Conservation (phyloP, 2,113 vertebrate species). For the Plestiodon gilberti region DNA sequence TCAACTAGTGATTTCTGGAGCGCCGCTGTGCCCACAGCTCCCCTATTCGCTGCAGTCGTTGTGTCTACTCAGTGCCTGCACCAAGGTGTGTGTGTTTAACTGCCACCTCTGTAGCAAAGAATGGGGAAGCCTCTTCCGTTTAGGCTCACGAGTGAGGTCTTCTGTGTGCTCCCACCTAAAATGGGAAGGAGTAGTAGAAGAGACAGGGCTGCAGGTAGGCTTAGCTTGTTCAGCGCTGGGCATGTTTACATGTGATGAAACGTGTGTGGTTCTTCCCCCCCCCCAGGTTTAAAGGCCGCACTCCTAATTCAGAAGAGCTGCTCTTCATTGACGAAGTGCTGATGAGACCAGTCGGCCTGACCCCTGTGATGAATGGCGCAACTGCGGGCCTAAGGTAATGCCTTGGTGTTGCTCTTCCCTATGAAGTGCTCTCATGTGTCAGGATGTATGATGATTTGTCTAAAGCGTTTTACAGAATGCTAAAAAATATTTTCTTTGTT, state of each 20-base stretch:
- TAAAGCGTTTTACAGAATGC: conserved; percentile 35
- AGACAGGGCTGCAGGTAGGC: no score
- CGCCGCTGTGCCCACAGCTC: not conserved
- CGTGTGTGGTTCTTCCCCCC: conserved; percentile 9
- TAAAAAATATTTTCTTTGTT: conserved; percentile 48
- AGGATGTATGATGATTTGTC: conserved; percentile 34
- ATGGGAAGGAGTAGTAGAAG: no score
- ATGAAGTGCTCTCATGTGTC: conserved; percentile 31
- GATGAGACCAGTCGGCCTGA: conserved; percentile 32
- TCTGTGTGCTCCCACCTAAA: not conserved
- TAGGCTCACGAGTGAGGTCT: not conserved
- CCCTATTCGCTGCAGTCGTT: no score
- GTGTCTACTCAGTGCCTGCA: not conserved
- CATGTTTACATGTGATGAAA: not conserved
- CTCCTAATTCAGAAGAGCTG: conserved; percentile 51
- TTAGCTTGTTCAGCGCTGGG: not conserved
- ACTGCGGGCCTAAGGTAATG: conserved; percentile 70
- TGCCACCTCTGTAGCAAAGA: not conserved
- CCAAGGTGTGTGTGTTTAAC: not conserved
- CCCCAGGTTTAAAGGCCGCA: conserved; percentile 65
- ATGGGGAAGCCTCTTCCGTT: not conserved
- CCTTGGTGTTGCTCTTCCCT: conserved; percentile 11
- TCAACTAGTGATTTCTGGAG: not conserved
- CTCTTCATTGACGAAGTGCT: conserved; percentile 54
- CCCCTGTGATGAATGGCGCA: conserved; percentile 61